Percentiles rank a stretch among this genome's conserved stretches.
phyloP scores from a whole-genome alignment of 1,140 invertebrate genomes.

The Philopotamus ludificatus region DNA sequence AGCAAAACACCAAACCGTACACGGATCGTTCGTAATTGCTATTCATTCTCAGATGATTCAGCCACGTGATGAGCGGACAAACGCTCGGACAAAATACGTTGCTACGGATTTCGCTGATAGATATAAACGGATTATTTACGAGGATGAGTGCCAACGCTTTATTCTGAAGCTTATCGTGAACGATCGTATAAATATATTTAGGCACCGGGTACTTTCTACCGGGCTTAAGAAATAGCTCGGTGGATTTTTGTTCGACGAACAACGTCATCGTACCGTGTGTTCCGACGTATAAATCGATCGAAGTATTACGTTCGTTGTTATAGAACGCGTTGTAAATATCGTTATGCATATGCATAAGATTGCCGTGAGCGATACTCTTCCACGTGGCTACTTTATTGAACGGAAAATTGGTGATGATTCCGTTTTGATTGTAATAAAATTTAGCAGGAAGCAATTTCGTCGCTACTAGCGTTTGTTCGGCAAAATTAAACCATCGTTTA shows the following conservation, averaged over 20 bases:
- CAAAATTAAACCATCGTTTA: constrained; percentile 45
- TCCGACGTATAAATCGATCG: constrained; percentile 47
- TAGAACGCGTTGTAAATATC: constrained; percentile 46
- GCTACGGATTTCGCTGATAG: constrained; percentile 51
- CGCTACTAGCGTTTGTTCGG: constrained; percentile 45
- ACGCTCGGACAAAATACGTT: constrained; percentile 51
- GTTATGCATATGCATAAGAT: constrained; percentile 46
- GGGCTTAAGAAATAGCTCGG: constrained; percentile 43
- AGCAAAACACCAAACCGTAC: constrained; percentile 51
- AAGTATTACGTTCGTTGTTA: constrained; percentile 24
- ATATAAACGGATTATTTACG: constrained; percentile 51
- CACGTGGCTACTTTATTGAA: constrained; percentile 49
- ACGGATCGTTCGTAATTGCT: constrained; percentile 48
- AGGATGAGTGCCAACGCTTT: constrained; percentile 46
- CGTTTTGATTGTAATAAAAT: constrained; percentile 52
- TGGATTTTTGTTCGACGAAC: constrained; percentile 30
- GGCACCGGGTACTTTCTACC: constrained; percentile 49
- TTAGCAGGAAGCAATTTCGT: constrained; percentile 43
- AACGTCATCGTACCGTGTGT: constrained; percentile 46
- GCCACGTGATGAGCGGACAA: constrained; percentile 47
- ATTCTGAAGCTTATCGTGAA: constrained; percentile 39
- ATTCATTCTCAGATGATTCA: constrained; percentile 44
- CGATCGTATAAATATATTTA: constrained; percentile 48
- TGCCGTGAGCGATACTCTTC: constrained; percentile 48
- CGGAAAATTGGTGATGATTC: constrained; percentile 47